A percentile compares a stretch with the other conserved stretches of the same genome.
phyloP scores from a whole-genome alignment of 2,888 invertebrate genomes.

The Conus canariensis region DNA sequence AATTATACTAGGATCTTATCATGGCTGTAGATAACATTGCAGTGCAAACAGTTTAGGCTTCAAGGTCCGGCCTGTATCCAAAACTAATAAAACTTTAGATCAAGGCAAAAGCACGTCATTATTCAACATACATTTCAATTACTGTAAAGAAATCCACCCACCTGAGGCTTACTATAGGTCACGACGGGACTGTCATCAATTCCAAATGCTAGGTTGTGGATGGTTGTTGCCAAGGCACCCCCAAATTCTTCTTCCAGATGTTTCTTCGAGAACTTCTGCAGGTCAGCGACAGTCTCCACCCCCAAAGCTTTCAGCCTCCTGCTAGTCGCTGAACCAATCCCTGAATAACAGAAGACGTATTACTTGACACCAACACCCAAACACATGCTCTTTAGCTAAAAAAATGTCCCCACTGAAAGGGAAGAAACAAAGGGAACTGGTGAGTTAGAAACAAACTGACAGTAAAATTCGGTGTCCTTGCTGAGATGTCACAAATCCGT shows the following conservation, averaged over 20 bases:
- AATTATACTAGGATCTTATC: too few species aligned
- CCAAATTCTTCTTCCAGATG: constrained; percentile 80
- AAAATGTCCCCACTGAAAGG: too few species aligned
- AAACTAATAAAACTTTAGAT: too few species aligned
- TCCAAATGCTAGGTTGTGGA: constrained; percentile 87
- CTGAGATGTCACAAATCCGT: too few species aligned
- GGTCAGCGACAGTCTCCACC: constrained; percentile 85
- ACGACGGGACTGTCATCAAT: constrained; percentile 87
- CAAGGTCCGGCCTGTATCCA: not conserved
- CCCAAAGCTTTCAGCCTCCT: constrained; percentile 85
- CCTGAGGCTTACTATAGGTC: constrained; percentile 87
- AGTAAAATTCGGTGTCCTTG: too few species aligned
- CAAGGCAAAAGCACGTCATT: too few species aligned
- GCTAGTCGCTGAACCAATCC: constrained; percentile 87
- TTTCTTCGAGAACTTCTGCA: constrained; percentile 76
- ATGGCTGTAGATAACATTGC: too few species aligned
- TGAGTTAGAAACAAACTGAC: too few species aligned
- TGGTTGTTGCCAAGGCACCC: constrained; percentile 84
- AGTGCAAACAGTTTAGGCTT: too few species aligned
- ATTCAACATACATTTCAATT: not conserved
- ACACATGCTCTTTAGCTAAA: too few species aligned
- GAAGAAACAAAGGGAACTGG: too few species aligned
- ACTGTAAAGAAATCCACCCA: constrained; percentile 62
- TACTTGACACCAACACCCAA: not conserved
- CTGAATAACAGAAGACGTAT: constrained; percentile 78